Evolutionary conservation across 2,113 vertebrate species (phyloP).

Genomic region (Barbus barbus): DNA sequence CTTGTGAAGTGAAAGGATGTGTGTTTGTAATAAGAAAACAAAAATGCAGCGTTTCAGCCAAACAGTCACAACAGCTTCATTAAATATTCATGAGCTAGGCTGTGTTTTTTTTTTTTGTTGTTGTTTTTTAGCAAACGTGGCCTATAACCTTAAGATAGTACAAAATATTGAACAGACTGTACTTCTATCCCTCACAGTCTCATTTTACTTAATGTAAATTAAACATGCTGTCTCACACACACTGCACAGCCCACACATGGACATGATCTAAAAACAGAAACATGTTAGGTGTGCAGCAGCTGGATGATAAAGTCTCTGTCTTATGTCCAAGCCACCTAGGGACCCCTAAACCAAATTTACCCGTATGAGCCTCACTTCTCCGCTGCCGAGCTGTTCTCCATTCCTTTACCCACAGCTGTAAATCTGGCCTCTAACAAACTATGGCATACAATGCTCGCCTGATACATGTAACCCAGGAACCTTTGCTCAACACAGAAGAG

Average conservation of each 20-base stretch:
- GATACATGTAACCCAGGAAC: slow-evolving; percentile 21
- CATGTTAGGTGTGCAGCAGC: slow-evolving; percentile 46
- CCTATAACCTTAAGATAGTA: background rate
- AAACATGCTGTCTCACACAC: slow-evolving; percentile 3
- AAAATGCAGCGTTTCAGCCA: background rate
- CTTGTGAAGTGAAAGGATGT: no score
- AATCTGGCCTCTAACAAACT: slow-evolving; percentile 34
- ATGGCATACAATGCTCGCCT: background rate
- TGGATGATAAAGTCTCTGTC: slow-evolving; percentile 34
- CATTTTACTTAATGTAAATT: background rate
- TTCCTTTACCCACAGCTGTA: slow-evolving; percentile 27
- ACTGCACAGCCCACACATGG: slow-evolving; percentile 20
- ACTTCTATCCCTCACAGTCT: background rate
- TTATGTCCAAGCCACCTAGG: slow-evolving; percentile 4
- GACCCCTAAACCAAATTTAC: slow-evolving; percentile 32
- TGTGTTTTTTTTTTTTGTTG: background rate
- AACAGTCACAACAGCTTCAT: background rate
- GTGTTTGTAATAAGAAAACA: no score
- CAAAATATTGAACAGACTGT: background rate
- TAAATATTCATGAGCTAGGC: background rate
- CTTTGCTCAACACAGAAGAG: slow-evolving; percentile 12
- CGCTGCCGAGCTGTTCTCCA: slow-evolving; percentile 28
- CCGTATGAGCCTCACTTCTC: slow-evolving; percentile 11
- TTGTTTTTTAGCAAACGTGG: background rate
- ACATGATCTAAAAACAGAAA: slow-evolving; percentile 25